Conservation (phyloP, 2,113 vertebrate genomes). For the Sialia sialis region DNA sequence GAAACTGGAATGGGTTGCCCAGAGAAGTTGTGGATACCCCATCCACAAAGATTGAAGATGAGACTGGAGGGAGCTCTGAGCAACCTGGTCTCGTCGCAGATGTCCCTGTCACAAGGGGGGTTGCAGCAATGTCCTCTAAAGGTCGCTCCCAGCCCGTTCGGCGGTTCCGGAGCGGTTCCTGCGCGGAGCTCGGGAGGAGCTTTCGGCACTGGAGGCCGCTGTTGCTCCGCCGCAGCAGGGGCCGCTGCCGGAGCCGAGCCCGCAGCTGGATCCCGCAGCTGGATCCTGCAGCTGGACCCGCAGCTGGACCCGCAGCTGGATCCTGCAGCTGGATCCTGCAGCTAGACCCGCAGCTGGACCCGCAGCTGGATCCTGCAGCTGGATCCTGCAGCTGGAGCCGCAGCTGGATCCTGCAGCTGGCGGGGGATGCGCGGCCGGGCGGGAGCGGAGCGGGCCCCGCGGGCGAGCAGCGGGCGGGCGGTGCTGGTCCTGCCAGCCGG, state of each 20-base stretch:
- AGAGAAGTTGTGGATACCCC: too few relatives aligned
- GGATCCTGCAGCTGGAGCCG: not conserved
- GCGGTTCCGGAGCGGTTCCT: not conserved
- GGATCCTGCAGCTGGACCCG: not conserved
- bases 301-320: not conserved
- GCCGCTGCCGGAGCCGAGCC: not conserved
- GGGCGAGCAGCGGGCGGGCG: not conserved
- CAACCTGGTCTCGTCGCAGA: too few relatives aligned
- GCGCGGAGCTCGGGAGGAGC: not conserved
- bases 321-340: not conserved
- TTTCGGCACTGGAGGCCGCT: constrained; percentile 60
- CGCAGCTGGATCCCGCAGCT: not conserved
- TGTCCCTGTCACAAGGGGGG: not conserved
- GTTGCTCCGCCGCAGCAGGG: constrained; percentile 5
- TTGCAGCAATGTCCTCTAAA: not conserved
- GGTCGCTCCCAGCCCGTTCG: not conserved
- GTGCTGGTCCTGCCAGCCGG: not conserved
- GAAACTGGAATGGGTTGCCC: not conserved
- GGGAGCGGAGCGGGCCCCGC: not conserved
- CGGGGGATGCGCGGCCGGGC: not conserved
- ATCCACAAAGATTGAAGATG: not conserved
- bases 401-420: not conserved
- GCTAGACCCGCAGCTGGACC: not conserved
- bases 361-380: not conserved
- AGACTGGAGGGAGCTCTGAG: not conserved